Evolutionary conservation across 1,140 invertebrate genomes (phyloP).

Genomic region (Drosophila murphyi): DNA sequence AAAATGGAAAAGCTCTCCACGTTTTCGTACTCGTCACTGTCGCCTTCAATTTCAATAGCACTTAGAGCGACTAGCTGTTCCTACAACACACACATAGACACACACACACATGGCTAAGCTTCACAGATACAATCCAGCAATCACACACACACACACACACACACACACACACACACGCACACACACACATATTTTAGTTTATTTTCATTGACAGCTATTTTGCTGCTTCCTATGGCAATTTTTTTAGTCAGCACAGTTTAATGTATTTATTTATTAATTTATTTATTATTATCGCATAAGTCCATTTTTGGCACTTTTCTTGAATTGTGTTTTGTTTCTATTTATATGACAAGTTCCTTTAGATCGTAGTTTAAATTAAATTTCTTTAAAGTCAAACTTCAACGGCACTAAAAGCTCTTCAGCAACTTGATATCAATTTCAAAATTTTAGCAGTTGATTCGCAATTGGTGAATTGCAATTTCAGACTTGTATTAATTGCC

Average conservation of each 20-base stretch:
- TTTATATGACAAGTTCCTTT: too few species aligned
- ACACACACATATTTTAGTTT: slow-evolving; percentile 8
- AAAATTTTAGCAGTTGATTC: not conserved
- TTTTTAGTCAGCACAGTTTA: slow-evolving; percentile 37
- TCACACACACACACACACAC: not conserved
- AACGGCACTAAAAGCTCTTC: not conserved
- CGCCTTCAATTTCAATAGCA: slow-evolving; percentile 78
- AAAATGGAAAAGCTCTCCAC: slow-evolving; percentile 67
- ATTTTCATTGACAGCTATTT: slow-evolving; percentile 58
- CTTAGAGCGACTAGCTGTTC: slow-evolving; percentile 56
- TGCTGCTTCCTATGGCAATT: slow-evolving; percentile 53
- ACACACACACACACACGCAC: slow-evolving; percentile 1
- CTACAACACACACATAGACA: slow-evolving; percentile 18
- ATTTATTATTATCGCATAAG: too few species aligned
- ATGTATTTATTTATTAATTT: not conserved
- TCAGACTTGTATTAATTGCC: slow-evolving; percentile 2
- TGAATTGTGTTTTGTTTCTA: too few species aligned
- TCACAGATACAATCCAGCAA: too few species aligned
- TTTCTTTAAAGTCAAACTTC: too few species aligned
- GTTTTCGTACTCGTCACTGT: slow-evolving; percentile 58
- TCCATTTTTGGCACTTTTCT: too few species aligned
- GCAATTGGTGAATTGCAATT: slow-evolving; percentile 17
- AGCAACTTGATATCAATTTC: not conserved
- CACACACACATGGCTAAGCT: slow-evolving; percentile 25
- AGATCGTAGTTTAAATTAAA: too few species aligned